phyloP scores from a whole-genome alignment of 1,140 invertebrate species.

The Berghia stephanieae region DNA sequence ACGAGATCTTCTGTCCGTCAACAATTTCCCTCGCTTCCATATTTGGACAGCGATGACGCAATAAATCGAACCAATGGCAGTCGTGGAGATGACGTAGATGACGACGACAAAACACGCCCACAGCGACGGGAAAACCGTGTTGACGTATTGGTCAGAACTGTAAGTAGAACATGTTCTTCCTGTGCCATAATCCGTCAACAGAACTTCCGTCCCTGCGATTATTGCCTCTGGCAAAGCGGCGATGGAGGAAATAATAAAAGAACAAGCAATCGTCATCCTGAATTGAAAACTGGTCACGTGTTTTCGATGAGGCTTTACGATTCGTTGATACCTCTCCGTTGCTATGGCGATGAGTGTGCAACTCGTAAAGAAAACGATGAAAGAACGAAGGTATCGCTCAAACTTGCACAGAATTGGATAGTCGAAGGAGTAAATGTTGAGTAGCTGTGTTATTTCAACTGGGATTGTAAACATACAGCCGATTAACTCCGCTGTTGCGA shows the following conservation, averaged over 20 bases:
- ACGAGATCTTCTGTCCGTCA: slow-evolving; percentile 20
- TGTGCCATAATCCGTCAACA: not conserved
- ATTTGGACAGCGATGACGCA: slow-evolving; percentile 19
- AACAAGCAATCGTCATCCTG: slow-evolving; percentile 25
- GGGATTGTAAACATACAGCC: slow-evolving; percentile 42
- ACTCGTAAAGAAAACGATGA: slow-evolving; percentile 34
- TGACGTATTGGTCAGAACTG: not conserved
- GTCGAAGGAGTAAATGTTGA: slow-evolving; percentile 24
- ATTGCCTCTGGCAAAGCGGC: slow-evolving; percentile 39
- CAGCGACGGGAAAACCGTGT: slow-evolving; percentile 12
- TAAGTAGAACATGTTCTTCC: slow-evolving; percentile 27
- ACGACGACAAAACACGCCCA: slow-evolving; percentile 19
- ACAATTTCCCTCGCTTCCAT: slow-evolving; percentile 28
- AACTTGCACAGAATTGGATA: slow-evolving; percentile 38
- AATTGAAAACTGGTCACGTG: slow-evolving; percentile 37
- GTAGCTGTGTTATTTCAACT: slow-evolving; percentile 42
- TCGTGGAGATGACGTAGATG: slow-evolving; percentile 26
- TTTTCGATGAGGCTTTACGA: slow-evolving; percentile 36
- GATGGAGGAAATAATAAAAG: slow-evolving; percentile 31
- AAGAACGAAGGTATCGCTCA: slow-evolving; percentile 37
- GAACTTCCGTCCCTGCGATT: slow-evolving; percentile 28
- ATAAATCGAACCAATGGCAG: slow-evolving; percentile 18
- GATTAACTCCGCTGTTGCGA: slow-evolving; percentile 40
- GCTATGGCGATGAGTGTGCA: slow-evolving; percentile 45
- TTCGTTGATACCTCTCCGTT: slow-evolving; percentile 40